Evolutionary conservation across 2,797 vertebrate species (phyloP).

Genomic region (Alauda arvensis): DNA sequence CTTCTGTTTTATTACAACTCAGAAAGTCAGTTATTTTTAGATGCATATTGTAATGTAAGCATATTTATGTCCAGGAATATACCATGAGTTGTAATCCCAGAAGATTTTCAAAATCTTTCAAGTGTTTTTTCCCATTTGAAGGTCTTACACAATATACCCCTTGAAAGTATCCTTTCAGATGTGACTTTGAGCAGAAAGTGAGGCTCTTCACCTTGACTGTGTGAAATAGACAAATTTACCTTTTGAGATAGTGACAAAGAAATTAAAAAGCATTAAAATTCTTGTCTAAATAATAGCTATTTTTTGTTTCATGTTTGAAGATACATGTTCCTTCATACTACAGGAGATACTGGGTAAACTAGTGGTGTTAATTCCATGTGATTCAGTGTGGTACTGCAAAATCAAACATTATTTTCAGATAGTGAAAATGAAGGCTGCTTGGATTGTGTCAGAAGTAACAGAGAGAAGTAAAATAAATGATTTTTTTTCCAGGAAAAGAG

Average conservation of each 20-base stretch:
- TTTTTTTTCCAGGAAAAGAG: background rate
- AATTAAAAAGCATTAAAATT: background rate
- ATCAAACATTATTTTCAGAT: background rate
- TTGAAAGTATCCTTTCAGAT: background rate
- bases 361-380: background rate
- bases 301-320: background rate
- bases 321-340: background rate
- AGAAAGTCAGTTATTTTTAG: background rate
- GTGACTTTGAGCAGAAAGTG: background rate
- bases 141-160: background rate
- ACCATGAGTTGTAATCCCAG: background rate
- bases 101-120: background rate
- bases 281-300: background rate
- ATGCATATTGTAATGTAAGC: background rate
- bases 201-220: background rate
- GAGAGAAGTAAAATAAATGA: background rate
- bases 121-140: background rate
- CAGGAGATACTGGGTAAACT: background rate
- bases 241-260: background rate
- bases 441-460: background rate
- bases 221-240: background rate
- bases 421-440: background rate
- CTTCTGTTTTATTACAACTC: background rate
- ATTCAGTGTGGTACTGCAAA: background rate
- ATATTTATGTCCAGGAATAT: background rate